Base-by-base conservation (phyloP, 1,140 invertebrate genomes). In the Glomeris maerens region DNA sequence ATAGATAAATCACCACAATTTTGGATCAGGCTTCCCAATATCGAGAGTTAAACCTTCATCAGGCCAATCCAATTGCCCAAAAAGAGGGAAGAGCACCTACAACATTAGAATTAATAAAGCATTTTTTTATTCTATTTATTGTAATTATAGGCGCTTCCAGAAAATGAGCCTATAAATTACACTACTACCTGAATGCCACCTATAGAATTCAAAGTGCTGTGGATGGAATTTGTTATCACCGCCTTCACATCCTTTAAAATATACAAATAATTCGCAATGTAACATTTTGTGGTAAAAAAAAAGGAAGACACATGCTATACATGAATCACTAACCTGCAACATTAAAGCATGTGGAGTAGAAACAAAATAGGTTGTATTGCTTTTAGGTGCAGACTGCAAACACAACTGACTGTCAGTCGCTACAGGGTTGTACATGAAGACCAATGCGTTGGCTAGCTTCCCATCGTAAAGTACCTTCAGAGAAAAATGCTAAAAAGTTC, bases 401-500 rank as follows among this genome's bases (percentile, higher is more conserved):
- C 94, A 98, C 40, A 98, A 76, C 70, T 98, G 94, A 61, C 90
- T 90, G 70, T 98, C 93, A 36, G 87, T 92, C 45, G 95, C 94
- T 60, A 98, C 94, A 45, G 96, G 95, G 71, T 97, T 98, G 74
- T 98, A 99, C 84, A 98, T 95, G 70, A 98, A 98, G 59, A 98
- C 89, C 63, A 99, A 90, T 57, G 87, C 84, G 60, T 80, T 85
- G 53, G 92, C 94, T 60, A 99, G 72, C 71, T 94, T 95, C 52
- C 93, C 93, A 72, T 98, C 95, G 72, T 98, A 99, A 57, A 99
- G 74, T 53, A 97, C 89, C 88, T 96, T 70, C 28, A 71, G 66
- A 50, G 49, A 42, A 50, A 59, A 56, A 55, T 36, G 55, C 10
- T 23, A 10, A 44, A 17, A 47, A 21, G 5, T 26, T 26, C 17